Evolutionary conservation across 2,888 invertebrate genomes (phyloP), one percentile per base, ranked within the genome.

Genomic region (Drosophila neotestacea): DNA sequence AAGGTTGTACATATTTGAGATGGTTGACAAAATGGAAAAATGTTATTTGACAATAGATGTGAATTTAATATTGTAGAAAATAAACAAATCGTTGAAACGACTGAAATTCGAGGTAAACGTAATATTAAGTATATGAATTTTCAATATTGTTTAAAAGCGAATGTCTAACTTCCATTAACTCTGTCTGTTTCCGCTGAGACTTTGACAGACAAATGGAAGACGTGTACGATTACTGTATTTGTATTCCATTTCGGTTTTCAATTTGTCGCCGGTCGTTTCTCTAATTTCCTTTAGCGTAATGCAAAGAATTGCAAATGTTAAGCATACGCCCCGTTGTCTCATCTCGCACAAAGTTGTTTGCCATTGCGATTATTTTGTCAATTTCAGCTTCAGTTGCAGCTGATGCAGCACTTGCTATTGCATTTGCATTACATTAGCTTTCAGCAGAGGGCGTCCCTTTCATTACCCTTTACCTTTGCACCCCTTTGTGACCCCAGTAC

Each of bases 231-330:
- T 44, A 22, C 22, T 54, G 48, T 88, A 82, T 83, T 88, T 83
- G 86, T 79, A 83, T 88, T 85, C 71, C 77, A 83, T 88, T 88
- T 72, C 64, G 30, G 56, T 67, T 66, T 74, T 84, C 81, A 87
- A 87, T 81, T 81, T 81, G 77, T 68, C 69, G 66, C 44, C 64
- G 67, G 51, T 39, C 51, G 65, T 39, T 66, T 73, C 68, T 73
- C 66, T 85, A 88, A 85, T 82, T 85, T 88, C 70, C 77, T 69
- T 85, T 73, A 64, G 46, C 32, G 61, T 47, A 88, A 88, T 85
- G 79, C 79, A 83, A 83, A 47, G 73, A 83, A 88, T 87, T 87
- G 89, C 78, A 72, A 84, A 85, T 89, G 89, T 81, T 78, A 73
- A 87, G 88, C 66, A 89, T 71, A 84, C 77, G 88, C 80, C 77